These are phyloP conservation scores for Electrophaes corylata DNA, from an alignment of 2,888 invertebrate species.

Conservation along the genomic window DNA sequence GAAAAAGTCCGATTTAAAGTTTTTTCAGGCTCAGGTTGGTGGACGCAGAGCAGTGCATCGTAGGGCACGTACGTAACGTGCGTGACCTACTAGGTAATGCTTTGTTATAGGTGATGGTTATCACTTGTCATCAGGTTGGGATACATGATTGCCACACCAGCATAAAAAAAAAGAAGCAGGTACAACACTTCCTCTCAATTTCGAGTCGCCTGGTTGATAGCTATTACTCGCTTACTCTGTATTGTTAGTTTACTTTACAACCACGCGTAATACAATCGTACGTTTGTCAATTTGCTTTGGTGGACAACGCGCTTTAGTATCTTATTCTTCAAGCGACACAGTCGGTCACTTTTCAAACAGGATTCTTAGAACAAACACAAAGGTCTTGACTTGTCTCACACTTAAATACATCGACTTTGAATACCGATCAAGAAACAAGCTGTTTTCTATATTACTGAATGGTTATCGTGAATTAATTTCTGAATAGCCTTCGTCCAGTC, in stretches of 20 bases:
- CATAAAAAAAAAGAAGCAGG: no score
- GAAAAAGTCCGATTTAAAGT: no score
- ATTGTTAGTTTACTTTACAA: background rate
- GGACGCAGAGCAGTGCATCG: no score
- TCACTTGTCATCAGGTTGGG: no score
- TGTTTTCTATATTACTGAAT: slow-evolving; percentile 53
- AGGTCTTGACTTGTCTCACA: slow-evolving; percentile 45
- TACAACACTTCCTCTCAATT: no score
- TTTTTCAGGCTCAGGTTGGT: no score
- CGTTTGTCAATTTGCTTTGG: background rate
- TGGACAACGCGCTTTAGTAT: background rate
- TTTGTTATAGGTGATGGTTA: no score
- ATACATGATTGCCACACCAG: no score
- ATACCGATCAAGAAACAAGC: slow-evolving; percentile 44
- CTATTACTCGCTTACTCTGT: background rate
- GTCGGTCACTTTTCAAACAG: slow-evolving; percentile 44
- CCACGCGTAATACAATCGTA: background rate
- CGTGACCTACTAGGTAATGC: no score
- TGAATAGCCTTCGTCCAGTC: slow-evolving; percentile 59
- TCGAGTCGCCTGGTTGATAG: no score
- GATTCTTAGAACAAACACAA: slow-evolving; percentile 49
- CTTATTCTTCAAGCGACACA: slow-evolving; percentile 28
- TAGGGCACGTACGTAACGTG: no score
- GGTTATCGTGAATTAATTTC: slow-evolving; percentile 56
- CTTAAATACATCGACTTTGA: slow-evolving; percentile 59